Evolutionary conservation across 2,113 vertebrate species (phyloP).

Genomic region (Synchiropus splendidus): DNA sequence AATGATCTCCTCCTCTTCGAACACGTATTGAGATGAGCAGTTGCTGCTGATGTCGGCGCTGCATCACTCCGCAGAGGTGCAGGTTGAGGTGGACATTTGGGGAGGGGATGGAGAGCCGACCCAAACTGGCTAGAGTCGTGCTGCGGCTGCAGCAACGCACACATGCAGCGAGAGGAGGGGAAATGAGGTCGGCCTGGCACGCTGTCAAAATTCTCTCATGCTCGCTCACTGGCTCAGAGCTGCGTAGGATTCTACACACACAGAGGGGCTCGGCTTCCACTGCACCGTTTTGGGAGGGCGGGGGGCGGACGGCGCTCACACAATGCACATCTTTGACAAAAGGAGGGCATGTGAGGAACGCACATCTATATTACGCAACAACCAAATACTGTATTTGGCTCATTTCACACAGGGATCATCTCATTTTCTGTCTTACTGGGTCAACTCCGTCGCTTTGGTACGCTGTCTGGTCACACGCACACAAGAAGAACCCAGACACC

Average conservation of each 20-base stretch:
- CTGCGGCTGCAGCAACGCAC: conserved; percentile 45
- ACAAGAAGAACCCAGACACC: too few species aligned
- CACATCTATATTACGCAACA: too few species aligned
- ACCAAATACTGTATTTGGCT: too few species aligned
- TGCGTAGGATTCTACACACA: conserved; percentile 46
- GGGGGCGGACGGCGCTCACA: conserved; percentile 16
- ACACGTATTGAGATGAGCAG: too few species aligned
- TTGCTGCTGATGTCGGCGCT: too few species aligned
- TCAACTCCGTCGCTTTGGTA: too few species aligned
- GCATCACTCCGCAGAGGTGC: neutral
- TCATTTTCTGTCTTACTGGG: too few species aligned
- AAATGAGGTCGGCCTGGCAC: conserved; percentile 58
- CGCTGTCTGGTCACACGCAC: too few species aligned
- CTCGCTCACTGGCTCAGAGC: conserved; percentile 29
- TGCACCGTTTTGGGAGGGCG: conserved; percentile 48
- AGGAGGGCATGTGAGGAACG: too few species aligned
- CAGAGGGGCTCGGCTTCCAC: conserved; percentile 39
- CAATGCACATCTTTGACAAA: conserved; percentile 1
- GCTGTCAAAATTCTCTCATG: conserved; percentile 47
- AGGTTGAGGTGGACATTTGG: conserved; percentile 45
- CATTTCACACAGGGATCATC: too few species aligned
- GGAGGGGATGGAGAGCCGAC: conserved; percentile 34
- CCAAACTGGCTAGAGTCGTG: conserved; percentile 41
- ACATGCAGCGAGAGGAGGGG: conserved; percentile 26
- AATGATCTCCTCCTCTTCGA: too few species aligned